These are phyloP conservation scores for Liopterus haemorrhoidalis DNA, from an alignment of 2,888 invertebrate genomes.

Conservation along the genomic window DNA sequence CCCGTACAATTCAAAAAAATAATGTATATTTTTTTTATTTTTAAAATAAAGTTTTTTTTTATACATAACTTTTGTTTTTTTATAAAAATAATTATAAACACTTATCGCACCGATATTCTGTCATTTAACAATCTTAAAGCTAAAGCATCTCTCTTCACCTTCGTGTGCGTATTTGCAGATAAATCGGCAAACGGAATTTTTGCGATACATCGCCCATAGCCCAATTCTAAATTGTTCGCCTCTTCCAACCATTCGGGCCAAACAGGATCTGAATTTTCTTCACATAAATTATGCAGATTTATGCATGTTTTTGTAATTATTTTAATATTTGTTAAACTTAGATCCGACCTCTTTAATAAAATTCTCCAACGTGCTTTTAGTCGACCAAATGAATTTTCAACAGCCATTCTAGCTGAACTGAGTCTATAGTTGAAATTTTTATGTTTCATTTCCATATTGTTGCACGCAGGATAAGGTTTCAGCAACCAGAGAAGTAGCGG, in stretches of 20 bases:
- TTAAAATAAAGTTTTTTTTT: too few relatives aligned
- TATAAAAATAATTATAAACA: too few relatives aligned
- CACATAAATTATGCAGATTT: slow-evolving; percentile 21
- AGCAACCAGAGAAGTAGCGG: slow-evolving; percentile 11
- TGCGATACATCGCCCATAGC: neutral
- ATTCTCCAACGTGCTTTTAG: slow-evolving; percentile 20
- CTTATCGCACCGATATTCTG: too few relatives aligned
- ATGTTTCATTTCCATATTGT: neutral
- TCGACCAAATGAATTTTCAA: slow-evolving; percentile 20
- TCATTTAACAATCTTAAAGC: slow-evolving; percentile 5
- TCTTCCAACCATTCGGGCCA: slow-evolving; percentile 12
- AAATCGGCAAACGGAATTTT: slow-evolving; percentile 6
- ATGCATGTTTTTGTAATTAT: slow-evolving; percentile 14
- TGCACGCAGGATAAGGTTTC: slow-evolving; percentile 11
- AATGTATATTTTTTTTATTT: too few relatives aligned
- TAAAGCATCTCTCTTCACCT: slow-evolving; percentile 6
- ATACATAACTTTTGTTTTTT: too few relatives aligned
- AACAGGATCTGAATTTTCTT: slow-evolving; percentile 9
- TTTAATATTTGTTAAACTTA: slow-evolving; percentile 13
- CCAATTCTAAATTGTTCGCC: slow-evolving; percentile 1
- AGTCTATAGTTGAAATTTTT: slow-evolving; percentile 21
- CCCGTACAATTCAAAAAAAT: too few relatives aligned
- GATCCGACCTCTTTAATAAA: slow-evolving; percentile 15
- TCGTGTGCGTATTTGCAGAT: neutral
- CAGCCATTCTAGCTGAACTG: slow-evolving; percentile 18